Conservation (phyloP, 2,888 invertebrate genomes). For the Ferdinandea cuprea region DNA sequence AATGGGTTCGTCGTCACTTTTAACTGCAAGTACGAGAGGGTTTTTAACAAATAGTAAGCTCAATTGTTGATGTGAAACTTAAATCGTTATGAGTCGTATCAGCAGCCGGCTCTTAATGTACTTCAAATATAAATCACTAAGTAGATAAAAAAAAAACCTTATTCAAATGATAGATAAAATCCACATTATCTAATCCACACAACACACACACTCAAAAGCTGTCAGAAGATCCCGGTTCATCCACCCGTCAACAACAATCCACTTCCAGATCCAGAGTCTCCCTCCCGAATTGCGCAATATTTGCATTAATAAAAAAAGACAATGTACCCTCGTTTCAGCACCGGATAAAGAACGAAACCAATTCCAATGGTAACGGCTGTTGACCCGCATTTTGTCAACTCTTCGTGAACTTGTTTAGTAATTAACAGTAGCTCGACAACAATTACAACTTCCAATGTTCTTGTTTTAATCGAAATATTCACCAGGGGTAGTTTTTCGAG, state of each 20-base stretch:
- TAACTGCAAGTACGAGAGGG: no score
- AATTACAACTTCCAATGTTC: neutral
- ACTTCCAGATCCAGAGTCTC: neutral
- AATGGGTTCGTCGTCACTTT: no score
- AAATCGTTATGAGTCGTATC: no score
- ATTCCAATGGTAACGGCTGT: neutral
- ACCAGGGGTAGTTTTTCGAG: slow-evolving; percentile 4
- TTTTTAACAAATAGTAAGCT: no score
- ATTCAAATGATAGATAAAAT: no score
- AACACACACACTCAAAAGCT: no score
- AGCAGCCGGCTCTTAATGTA: no score
- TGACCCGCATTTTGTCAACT: slow-evolving; percentile 2
- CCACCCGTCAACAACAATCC: neutral
- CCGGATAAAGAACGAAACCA: neutral
- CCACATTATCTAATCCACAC: no score
- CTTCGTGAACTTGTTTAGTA: slow-evolving; percentile 4
- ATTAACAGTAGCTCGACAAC: neutral
- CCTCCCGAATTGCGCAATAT: neutral
- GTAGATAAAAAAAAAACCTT: no score
- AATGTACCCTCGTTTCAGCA: neutral
- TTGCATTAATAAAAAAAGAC: neutral
- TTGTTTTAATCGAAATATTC: slow-evolving; percentile 21
- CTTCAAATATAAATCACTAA: no score
- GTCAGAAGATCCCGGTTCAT: no score
- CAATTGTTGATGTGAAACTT: no score